Evolutionary conservation across 2,113 vertebrate species (phyloP), one percentile per base, ranked within the genome.

Genomic region (Protobothrops flavoviridis): DNA sequence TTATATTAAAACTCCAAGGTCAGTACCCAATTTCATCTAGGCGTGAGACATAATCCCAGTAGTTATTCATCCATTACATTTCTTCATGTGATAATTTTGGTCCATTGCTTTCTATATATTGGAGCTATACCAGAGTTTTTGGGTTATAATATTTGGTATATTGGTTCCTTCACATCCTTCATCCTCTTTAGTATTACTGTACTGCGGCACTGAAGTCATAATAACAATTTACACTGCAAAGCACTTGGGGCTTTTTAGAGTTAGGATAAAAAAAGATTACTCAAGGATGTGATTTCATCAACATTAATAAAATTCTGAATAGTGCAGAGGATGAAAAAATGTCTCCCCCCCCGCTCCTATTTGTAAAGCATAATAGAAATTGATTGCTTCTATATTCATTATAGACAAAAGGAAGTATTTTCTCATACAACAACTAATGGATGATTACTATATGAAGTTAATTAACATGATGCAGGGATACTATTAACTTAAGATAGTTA

Each of bases 371-470:
- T 74, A 92, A 55, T 92, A 43, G 29, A 88, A 92, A 92, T 17
- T 87, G 29, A 88, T 74, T 89, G 59, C 23, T 24, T 53, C 33
- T 45, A 50, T 74, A 88, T 69, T 88, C 5, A 92, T 88, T 45
- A 43, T 59, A 92, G 87, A 23, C 9, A 55, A 88, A 92, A 74
- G 21, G n/a, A 92, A 92, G 48, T 81, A 1, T 10, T 69, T 92
- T 43, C n/a, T 81, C 24, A 26, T 50, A 53, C 21, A 69, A 21
- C 55, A 59, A 43, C 88, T 92, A 88, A 74, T 55, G 23, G 33
- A 69, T 74, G 55, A 92, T 88, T 92, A 92, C 24, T 50, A 53
- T 61, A 88, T 74, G 45, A 88, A 92, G 29, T 69, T 88, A 39
- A 81, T 89, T 55, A 88, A 26, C n/a, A 55, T 3, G 57, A 52